Conservation (phyloP, 2,113 vertebrate species). For the Leucoraja erinaceus region DNA sequence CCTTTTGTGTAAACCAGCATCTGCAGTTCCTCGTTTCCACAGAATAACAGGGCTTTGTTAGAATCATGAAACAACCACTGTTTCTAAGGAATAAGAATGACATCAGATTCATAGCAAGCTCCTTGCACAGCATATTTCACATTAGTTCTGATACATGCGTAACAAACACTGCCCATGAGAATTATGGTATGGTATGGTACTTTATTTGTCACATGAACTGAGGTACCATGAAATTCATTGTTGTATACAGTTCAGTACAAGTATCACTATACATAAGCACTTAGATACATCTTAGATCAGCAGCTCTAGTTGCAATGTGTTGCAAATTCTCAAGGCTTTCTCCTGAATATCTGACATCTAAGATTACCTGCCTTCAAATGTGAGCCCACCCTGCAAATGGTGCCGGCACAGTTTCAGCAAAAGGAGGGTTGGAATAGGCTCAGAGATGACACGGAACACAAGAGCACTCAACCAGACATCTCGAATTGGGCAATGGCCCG, state of each 20-base stretch:
- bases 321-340: not conserved
- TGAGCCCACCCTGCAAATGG: not conserved
- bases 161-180: no score
- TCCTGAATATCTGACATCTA: not conserved
- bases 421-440: constrained; percentile 5
- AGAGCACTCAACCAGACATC: constrained; percentile 10
- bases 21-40: no score
- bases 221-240: no score
- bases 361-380: no score
- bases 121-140: not conserved
- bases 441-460: not conserved
- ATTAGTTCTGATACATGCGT: not conserved
- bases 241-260: no score
- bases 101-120: not conserved
- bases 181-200: no score
- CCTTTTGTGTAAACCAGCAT: no score
- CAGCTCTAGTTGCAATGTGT: no score
- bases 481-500: not conserved
- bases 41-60: not conserved
- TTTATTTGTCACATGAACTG: no score
- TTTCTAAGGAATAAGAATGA: not conserved
- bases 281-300: no score
- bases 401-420: not conserved
- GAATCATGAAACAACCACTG: not conserved
- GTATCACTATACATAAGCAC: no score